A percentile compares a stretch with the other conserved stretches of the same genome.
These are phyloP conservation scores for Tetramorium alpestre DNA, from an alignment of 1,140 invertebrate species.

Conservation along the genomic window DNA sequence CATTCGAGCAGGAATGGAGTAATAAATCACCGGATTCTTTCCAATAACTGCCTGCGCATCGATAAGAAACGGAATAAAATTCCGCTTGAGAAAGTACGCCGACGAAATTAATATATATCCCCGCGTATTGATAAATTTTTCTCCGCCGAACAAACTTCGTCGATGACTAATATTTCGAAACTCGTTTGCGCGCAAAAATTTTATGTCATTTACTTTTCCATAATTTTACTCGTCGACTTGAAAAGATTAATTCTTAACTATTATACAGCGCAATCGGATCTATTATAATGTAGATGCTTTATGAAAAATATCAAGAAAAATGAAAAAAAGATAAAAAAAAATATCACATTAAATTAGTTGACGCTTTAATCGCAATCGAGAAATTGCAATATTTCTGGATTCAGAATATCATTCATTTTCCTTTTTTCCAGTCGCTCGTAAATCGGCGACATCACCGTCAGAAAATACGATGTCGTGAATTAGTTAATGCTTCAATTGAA, in stretches of 20 bases:
- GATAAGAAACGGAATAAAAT: slow-evolving; percentile 58
- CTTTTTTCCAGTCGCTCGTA: neutral
- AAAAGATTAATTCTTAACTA: slow-evolving; percentile 11
- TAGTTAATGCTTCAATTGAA: slow-evolving; percentile 56
- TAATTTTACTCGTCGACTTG: neutral
- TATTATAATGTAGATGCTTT: neutral
- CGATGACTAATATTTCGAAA: slow-evolving; percentile 33
- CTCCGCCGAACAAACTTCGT: slow-evolving; percentile 1
- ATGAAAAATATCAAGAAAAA: neutral
- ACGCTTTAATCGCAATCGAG: slow-evolving; percentile 27
- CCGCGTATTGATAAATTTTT: slow-evolving; percentile 50
- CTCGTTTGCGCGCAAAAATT: neutral
- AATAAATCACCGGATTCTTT: slow-evolving; percentile 57
- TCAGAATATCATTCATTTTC: neutral
- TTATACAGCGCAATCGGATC: neutral
- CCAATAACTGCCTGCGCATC: slow-evolving; percentile 52
- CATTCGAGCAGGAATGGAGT: slow-evolving; percentile 41
- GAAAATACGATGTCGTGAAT: slow-evolving; percentile 56
- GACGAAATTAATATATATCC: slow-evolving; percentile 53
- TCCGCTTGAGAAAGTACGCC: slow-evolving; percentile 33
- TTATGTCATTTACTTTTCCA: neutral
- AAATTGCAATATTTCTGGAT: slow-evolving; percentile 31
- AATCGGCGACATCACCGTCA: slow-evolving; percentile 50
- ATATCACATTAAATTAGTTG: neutral
- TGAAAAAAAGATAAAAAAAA: neutral